Conservation (phyloP, 2,888 invertebrate genomes). For the Eristalis intricaria region DNA sequence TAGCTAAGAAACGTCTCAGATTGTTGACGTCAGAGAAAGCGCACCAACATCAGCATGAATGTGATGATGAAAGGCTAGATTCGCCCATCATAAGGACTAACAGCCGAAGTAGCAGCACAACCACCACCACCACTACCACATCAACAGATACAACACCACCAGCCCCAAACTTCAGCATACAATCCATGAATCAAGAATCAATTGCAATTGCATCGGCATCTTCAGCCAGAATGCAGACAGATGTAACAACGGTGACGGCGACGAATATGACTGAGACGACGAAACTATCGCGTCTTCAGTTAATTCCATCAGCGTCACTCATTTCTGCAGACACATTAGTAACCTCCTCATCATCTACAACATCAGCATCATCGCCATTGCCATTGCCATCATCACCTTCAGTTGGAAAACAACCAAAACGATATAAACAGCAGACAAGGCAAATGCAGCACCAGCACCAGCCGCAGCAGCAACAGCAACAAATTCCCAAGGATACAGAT, state of each 20-base stretch:
- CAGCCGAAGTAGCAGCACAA: background rate
- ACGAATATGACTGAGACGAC: background rate
- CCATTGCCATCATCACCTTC: background rate
- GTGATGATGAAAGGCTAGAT: background rate
- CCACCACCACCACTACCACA: background rate
- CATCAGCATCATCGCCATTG: conserved; percentile 13
- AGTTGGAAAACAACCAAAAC: background rate
- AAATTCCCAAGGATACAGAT: background rate
- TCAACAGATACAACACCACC: conserved; percentile 4
- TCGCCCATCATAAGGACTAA: background rate
- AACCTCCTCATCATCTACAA: background rate
- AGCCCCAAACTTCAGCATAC: conserved; percentile 34
- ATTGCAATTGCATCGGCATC: background rate
- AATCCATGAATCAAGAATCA: conserved; percentile 40
- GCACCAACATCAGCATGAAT: background rate
- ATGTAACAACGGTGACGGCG: conserved; percentile 11
- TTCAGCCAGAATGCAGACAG: too few species aligned
- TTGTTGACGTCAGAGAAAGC: conserved; percentile 17
- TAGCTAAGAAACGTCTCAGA: conserved; percentile 70
- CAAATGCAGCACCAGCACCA: background rate
- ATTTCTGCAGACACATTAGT: background rate
- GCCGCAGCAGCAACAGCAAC: too few species aligned
- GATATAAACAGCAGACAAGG: conserved; percentile 6
- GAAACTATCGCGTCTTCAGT: conserved; percentile 45
- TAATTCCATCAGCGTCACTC: background rate